These are phyloP conservation scores for Oryctes rhinoceros DNA, from an alignment of 1,140 invertebrate species.

Conservation along the genomic window DNA sequence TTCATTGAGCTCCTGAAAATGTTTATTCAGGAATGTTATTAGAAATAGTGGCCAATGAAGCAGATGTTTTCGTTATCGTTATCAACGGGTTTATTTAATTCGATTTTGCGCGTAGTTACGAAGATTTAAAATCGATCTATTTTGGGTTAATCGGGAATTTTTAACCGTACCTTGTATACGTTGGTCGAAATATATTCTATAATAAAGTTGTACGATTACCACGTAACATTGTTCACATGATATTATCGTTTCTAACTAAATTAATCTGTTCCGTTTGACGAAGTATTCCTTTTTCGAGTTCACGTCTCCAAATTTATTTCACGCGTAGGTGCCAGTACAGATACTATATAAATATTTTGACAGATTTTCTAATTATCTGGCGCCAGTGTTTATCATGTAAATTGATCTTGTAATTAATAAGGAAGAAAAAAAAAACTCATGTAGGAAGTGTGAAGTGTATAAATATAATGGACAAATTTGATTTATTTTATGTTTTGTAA, in stretches of 20 bases:
- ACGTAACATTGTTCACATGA: neutral
- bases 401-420: slow-evolving; percentile 41
- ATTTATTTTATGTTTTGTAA: slow-evolving; percentile 36
- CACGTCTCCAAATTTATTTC: slow-evolving; percentile 26
- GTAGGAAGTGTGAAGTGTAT: slow-evolving; percentile 41
- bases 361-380: slow-evolving; percentile 41
- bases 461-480: slow-evolving; percentile 39
- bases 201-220: too few relatives aligned
- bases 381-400: slow-evolving; percentile 40
- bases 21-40: too few relatives aligned
- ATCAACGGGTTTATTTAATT: too few relatives aligned
- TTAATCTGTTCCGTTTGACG: neutral
- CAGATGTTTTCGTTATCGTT: too few relatives aligned
- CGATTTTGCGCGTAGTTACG: too few relatives aligned
- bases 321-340: slow-evolving; percentile 2
- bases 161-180: too few relatives aligned
- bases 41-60: too few relatives aligned
- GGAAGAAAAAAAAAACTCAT: slow-evolving; percentile 37
- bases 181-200: too few relatives aligned
- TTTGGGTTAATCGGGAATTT: too few relatives aligned
- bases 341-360: slow-evolving; percentile 41
- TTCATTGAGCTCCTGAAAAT: too few relatives aligned
- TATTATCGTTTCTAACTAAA: neutral
- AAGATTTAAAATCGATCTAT: too few relatives aligned
- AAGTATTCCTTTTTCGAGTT: neutral